Evolutionary conservation across 2,888 invertebrate species (phyloP), one percentile per base, ranked within the genome.

Genomic region (Tetragonula carbonaria): DNA sequence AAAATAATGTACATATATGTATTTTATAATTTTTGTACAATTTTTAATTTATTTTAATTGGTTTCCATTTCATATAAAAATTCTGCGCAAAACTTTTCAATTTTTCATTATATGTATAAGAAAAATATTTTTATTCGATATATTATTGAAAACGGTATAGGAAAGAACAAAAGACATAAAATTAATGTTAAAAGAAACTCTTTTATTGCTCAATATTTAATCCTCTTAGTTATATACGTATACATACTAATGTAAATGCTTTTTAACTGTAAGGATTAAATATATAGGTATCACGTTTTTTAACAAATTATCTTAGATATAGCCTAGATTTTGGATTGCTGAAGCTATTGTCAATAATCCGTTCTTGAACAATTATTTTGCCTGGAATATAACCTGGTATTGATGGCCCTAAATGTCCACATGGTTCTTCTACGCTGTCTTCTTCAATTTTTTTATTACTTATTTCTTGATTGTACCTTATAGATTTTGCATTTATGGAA

Each of bases 371-470:
- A 57, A 91, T 76, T n/a, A 92, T 81, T 6, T 50, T 62, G 18
- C 92, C 91, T 16, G 91, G 84, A 33, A 87, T 74, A 72, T 92
- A 92, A 21, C 79, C 92, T 4, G 90, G 87, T 21, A 85, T 2
- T 5, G 90, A 77, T 23, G 88, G 86, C 6, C 92, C 92, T 11
- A 91, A 8, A 0, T 91, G 90, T 14, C 92, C 92, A 68, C 92
- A 92, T 0, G 83, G 73, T 72, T 55, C 68, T 55, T 62, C 87
- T 13, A 23, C 55, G 1, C 72, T 81, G 11, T 84, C 71, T 33
- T 80, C 67, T 33, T 80, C 67, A 4, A 55, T 70, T 38, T 79
- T 63, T 21, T 23, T 59, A 4, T 53, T 65, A 4, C 74, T 38
- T 50, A 70, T 68, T 51, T 2, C 72, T 59, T 33, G 62, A 57